Base-by-base conservation (phyloP, 2,113 vertebrate species). In the Alethe diademata region DNA sequence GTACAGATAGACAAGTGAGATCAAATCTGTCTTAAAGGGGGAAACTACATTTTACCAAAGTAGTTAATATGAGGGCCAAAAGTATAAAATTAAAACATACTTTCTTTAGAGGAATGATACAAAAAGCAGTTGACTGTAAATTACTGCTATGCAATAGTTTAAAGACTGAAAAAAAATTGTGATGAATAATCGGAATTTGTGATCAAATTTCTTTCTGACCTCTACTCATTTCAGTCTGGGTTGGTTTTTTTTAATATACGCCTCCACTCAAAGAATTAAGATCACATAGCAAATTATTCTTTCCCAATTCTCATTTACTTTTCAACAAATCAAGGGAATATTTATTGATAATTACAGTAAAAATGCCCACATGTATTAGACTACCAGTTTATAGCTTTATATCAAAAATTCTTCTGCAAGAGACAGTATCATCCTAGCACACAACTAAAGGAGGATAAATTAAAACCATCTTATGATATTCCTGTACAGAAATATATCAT, bases 311-410 rank as follows among this genome's bases (percentile, higher is more conserved):
- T 74, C 66, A 94, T 70, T 65, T 54, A 25, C 36, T 79, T 92
- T 94, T 95, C 58, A 87, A 93, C 22, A 92, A 88, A 86, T 66
- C 23, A 78, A 64, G n/a, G 9, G 90, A 91, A 57, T 90, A 87
- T 62, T 94, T 86, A 87, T 58, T 93, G 58, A 76, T 60, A 97
- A 76, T 88, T 92, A 78, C 45, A 8, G 48, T 76, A 16, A 93
- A 70, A 81, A 75, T 62, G 96, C 15, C 64, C 36, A 88, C 23
- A 79, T 67, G n/a, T 47, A 86, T n/a, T 54, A 62, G 31, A 38
- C 79, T n/a, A 48, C 50, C 75, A 78, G 60, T 67, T 57, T 81
- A 88, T 64, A 88, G 58, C 35, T 48, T 33, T 40, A 47, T 75
- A 75, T 38, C 35, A 86, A 66, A 74, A 95, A 92, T 71, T 88